Evolutionary conservation across 1,140 invertebrate genomes (phyloP).

Genomic region (Catajapyx aquilonaris): DNA sequence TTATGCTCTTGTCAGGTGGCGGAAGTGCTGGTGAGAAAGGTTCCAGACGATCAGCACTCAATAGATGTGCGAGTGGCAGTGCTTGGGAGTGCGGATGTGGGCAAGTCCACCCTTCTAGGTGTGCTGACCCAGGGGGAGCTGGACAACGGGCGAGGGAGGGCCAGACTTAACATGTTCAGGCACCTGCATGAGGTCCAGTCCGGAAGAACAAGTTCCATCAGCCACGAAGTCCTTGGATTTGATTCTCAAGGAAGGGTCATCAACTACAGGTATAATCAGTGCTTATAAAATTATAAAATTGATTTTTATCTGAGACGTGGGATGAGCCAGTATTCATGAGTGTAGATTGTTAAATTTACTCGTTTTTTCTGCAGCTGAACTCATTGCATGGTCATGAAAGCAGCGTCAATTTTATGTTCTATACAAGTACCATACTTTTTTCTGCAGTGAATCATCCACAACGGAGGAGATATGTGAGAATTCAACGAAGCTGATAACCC

Average conservation of each 20-base stretch:
- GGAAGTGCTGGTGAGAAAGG: constrained; percentile 78
- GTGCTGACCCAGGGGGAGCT: constrained; percentile 86
- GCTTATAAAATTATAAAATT: neutral
- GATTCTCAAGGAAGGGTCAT: constrained; percentile 43
- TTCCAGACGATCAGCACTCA: constrained; percentile 74
- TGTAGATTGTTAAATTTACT: no score
- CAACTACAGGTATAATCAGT: no score
- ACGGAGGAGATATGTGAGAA: constrained; percentile 85
- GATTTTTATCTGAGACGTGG: neutral
- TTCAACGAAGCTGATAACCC: constrained; percentile 76
- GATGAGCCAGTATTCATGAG: no score
- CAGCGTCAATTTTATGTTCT: constrained; percentile 1
- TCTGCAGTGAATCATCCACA: constrained; percentile 75
- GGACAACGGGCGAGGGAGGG: constrained; percentile 86
- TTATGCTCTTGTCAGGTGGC: no score
- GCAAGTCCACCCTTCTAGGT: constrained; percentile 81
- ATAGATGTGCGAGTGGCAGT: constrained; percentile 79
- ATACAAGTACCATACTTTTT: constrained; percentile 44
- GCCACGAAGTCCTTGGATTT: constrained; percentile 91
- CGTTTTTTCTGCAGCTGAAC: no score
- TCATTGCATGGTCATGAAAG: neutral
- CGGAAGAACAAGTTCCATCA: constrained; percentile 88
- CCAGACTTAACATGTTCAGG: constrained; percentile 83
- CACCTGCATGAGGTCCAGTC: constrained; percentile 93
- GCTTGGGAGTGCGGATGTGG: constrained; percentile 78